phyloP scores from a whole-genome alignment of 2,113 vertebrate species.

The Thalassarche chlororhynchos region DNA sequence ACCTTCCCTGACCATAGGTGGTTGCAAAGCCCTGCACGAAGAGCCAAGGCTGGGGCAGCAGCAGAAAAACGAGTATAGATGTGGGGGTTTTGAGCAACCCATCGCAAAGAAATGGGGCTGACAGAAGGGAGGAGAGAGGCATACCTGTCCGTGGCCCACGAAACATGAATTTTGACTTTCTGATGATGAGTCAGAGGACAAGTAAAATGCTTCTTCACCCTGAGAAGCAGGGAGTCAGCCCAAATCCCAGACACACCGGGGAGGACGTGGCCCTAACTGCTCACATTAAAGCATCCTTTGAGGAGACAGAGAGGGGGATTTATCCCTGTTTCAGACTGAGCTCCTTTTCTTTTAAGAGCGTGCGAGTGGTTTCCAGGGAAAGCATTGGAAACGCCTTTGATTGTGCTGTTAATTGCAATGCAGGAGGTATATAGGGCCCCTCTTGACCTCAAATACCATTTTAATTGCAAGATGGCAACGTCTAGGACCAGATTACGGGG shows the following conservation, averaged over 20 bases:
- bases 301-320: not conserved
- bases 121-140: not conserved
- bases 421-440: not conserved
- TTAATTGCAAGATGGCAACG: not conserved
- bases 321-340: not conserved
- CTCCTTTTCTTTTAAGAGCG: not conserved
- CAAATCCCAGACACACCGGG: fast-evolving
- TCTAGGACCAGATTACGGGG: not conserved
- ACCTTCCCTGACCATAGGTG: not conserved
- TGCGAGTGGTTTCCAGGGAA: not conserved
- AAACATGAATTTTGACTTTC: not conserved
- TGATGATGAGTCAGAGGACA: not conserved
- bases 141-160: fast-evolving
- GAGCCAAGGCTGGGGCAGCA: not conserved
- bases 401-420: not conserved
- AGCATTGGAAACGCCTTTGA: fast-evolving
- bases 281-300: fast-evolving
- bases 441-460: not conserved
- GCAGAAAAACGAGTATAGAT: not conserved
- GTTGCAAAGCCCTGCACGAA: not conserved
- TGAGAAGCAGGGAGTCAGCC: not conserved
- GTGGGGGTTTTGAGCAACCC: not conserved
- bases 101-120: not conserved
- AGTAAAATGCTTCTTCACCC: not conserved
- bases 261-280: not conserved